Evolutionary conservation across 2,113 vertebrate genomes (phyloP).

Genomic region (Oxyura jamaicensis): DNA sequence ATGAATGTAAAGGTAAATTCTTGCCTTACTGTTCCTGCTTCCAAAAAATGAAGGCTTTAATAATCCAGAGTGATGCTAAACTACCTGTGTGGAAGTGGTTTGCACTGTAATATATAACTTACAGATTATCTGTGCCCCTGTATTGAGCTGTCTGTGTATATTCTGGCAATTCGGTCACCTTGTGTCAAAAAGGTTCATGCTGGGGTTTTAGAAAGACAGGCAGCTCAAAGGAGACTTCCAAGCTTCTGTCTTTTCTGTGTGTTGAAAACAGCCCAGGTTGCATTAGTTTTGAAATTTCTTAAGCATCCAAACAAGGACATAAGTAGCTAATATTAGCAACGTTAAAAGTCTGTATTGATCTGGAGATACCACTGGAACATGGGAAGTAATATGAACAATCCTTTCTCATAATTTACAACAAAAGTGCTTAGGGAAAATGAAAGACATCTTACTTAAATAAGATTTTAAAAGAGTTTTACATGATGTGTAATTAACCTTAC

Average conservation of each 20-base stretch:
- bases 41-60: neutral
- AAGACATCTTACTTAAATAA: slow-evolving; percentile 58
- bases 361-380: neutral
- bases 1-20: neutral
- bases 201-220: neutral
- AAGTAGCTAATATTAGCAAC: neutral
- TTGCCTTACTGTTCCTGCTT: neutral
- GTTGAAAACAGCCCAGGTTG: neutral
- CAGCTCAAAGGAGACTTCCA: fast-evolving
- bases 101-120: neutral
- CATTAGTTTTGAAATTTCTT: neutral
- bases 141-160: neutral
- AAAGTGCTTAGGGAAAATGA: slow-evolving; percentile 23
- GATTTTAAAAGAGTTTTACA: slow-evolving; percentile 48
- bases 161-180: neutral
- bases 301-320: neutral
- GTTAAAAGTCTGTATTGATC: neutral
- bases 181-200: neutral
- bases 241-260: neutral
- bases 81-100: neutral
- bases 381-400: neutral
- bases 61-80: neutral
- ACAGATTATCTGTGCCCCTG: neutral
- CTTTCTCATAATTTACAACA: neutral
- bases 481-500: slow-evolving; percentile 66